Evolutionary conservation across 2,113 vertebrate species (phyloP).

Genomic region (Corythornis vintsioides): DNA sequence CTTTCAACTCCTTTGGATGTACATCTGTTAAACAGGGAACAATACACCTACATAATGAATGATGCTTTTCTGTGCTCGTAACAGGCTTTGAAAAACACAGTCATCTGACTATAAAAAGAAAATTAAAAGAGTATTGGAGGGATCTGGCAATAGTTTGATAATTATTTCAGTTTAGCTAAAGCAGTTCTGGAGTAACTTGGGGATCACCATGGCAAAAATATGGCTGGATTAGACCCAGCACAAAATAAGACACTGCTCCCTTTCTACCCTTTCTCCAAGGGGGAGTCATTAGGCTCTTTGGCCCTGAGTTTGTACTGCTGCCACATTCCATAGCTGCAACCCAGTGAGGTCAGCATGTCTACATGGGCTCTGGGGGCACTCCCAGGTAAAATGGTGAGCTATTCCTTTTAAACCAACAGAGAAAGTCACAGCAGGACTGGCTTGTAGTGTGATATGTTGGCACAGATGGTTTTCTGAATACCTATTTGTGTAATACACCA

Average conservation of each 20-base stretch:
- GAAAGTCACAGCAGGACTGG: neutral
- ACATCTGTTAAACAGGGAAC: neutral
- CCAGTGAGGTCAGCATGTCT: neutral
- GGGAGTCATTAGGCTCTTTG: neutral
- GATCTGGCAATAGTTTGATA: neutral
- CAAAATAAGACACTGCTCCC: neutral
- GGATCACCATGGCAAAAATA: neutral
- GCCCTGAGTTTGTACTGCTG: neutral
- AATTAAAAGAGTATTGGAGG: neutral
- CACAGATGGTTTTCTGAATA: neutral
- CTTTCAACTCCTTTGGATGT: slow-evolving; percentile 24
- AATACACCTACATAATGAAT: neutral
- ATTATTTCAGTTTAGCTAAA: neutral
- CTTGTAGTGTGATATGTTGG: neutral
- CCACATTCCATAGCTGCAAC: neutral
- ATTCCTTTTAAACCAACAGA: neutral
- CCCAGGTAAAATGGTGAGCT: neutral
- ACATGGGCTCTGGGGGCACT: neutral
- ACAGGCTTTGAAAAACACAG: neutral
- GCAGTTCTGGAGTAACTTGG: neutral
- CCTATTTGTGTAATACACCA: neutral
- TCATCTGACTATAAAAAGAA: neutral
- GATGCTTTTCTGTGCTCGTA: neutral
- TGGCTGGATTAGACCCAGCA: neutral
- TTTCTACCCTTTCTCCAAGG: neutral